phyloP scores from a whole-genome alignment of 2,797 vertebrate species.

The Cuculus canorus region DNA sequence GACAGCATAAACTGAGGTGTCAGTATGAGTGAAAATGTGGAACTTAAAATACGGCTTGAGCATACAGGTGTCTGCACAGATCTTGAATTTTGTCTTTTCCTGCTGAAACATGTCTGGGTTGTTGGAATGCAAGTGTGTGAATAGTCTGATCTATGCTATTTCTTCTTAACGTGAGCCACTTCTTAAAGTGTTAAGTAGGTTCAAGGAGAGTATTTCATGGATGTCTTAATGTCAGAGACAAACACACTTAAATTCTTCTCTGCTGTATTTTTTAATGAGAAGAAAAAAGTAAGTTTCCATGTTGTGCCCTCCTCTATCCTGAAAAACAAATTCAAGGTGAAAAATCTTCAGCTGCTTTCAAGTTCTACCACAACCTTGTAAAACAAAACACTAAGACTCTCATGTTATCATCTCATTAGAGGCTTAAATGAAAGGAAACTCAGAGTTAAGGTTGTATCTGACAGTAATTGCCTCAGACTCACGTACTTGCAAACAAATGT shows the following conservation, averaged over 20 bases:
- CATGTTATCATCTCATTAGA: background rate
- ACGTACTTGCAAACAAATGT: background rate
- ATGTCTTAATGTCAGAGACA: background rate
- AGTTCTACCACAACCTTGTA: background rate
- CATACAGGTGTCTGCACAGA: background rate
- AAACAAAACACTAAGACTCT: background rate
- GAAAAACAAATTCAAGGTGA: background rate
- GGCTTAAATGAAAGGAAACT: background rate
- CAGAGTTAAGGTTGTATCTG: background rate
- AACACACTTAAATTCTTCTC: background rate
- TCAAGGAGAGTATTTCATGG: background rate
- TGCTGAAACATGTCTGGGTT: background rate
- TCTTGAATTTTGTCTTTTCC: background rate
- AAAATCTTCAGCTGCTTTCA: background rate
- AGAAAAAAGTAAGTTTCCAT: background rate
- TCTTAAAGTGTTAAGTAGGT: background rate
- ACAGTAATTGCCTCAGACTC: background rate
- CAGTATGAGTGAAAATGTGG: background rate
- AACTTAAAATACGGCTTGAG: background rate
- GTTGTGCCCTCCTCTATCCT: background rate
- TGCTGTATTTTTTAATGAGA: background rate
- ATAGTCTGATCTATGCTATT: background rate
- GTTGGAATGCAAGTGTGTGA: background rate
- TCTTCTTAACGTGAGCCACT: background rate
- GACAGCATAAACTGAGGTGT: background rate